phyloP scores from a whole-genome alignment of 2,888 invertebrate genomes.

The Ctena decussata region DNA sequence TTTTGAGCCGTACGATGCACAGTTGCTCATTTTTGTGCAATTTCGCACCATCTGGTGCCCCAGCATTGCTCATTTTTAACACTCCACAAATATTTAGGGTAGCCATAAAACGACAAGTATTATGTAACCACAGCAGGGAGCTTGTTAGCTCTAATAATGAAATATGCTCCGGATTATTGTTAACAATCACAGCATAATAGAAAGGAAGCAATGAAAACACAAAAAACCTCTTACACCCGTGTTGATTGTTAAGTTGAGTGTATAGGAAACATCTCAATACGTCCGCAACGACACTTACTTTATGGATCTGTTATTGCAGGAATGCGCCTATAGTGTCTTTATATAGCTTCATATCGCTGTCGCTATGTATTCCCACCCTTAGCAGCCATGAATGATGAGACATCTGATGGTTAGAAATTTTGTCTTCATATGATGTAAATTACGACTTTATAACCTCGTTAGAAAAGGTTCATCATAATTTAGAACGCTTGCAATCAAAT shows the following conservation, averaged over 20 bases:
- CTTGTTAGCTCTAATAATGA: background rate
- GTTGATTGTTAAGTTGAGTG: background rate
- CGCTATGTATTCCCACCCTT: no score
- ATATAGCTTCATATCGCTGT: no score
- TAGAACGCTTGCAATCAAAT: no score
- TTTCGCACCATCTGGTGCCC: no score
- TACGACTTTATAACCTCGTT: background rate
- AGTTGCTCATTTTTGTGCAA: no score
- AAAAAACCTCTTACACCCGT: background rate
- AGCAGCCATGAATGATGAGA: no score
- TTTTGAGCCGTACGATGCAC: no score
- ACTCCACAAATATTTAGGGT: background rate
- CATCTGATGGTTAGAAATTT: no score
- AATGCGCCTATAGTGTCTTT: no score
- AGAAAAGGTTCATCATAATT: background rate
- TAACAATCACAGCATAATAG: background rate
- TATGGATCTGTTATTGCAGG: background rate
- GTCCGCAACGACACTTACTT: background rate
- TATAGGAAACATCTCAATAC: background rate
- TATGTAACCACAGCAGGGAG: background rate
- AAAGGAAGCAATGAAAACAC: background rate
- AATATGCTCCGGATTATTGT: background rate
- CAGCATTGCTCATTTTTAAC: no score
- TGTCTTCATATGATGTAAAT: background rate
- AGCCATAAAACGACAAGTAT: background rate